phyloP scores from a whole-genome alignment of 2,113 vertebrate species.

The Zonotrichia leucophrys region DNA sequence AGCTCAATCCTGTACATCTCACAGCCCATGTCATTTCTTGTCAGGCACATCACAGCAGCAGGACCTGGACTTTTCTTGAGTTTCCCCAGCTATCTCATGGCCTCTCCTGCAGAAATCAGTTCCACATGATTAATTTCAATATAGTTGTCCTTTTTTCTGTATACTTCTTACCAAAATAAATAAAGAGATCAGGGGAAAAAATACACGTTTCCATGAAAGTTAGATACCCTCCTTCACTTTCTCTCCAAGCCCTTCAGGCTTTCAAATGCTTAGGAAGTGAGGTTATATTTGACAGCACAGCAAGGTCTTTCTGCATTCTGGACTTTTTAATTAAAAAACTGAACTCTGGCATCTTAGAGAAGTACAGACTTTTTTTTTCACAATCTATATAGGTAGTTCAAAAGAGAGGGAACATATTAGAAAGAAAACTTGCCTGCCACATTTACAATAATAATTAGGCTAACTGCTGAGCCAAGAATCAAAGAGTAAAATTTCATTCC shows the following conservation, averaged over 20 bases:
- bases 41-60: not conserved
- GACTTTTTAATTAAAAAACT: not conserved
- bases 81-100: not conserved
- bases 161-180: not conserved
- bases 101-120: not conserved
- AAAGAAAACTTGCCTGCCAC: not conserved
- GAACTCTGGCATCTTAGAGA: not conserved
- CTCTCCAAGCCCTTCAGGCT: not conserved
- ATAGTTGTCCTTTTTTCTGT: not conserved
- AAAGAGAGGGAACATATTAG: not conserved
- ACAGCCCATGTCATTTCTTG: rapidly evolving
- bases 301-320: not conserved
- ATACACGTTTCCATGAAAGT: not conserved
- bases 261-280: not conserved
- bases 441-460: not conserved
- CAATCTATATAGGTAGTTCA: not conserved
- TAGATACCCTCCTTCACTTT: not conserved
- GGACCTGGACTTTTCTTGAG: not conserved
- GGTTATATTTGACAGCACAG: not conserved
- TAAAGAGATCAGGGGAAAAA: not conserved
- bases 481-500: not conserved
- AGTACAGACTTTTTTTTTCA: not conserved
- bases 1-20: not conserved
- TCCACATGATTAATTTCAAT: not conserved
- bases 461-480: not conserved